A percentile compares a stretch with the other conserved stretches of the same genome.
Conservation (phyloP, 2,797 vertebrate genomes). For the Dryobates pubescens region DNA sequence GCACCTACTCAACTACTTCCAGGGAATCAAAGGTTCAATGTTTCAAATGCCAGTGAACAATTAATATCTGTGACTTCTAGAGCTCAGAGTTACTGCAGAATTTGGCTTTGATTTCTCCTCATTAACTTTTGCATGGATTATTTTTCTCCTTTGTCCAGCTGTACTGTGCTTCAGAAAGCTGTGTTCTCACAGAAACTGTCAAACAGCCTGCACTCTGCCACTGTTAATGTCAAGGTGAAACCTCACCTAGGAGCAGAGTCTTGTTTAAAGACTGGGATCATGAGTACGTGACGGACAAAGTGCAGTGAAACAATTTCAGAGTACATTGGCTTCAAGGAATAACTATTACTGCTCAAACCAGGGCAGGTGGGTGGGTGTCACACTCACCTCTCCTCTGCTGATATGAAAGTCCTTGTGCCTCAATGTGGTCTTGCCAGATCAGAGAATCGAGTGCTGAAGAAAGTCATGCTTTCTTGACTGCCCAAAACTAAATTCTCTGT, state of each 20-base stretch:
- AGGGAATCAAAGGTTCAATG: not conserved
- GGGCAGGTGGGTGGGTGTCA: not conserved
- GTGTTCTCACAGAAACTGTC: not conserved
- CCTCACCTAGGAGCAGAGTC: not conserved
- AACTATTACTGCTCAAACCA: not conserved
- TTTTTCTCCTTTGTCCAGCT: not conserved
- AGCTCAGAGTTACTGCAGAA: not conserved
- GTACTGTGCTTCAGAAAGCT: not conserved
- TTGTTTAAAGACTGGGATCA: not conserved
- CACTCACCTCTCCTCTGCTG: not conserved
- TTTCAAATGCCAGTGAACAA: constrained; percentile 1
- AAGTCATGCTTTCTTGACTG: not conserved
- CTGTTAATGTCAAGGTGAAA: not conserved
- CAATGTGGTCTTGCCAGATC: not conserved
- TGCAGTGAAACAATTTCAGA: not conserved
- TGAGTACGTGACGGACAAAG: not conserved
- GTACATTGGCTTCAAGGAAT: not conserved
- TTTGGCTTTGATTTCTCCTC: not conserved
- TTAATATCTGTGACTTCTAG: not conserved
- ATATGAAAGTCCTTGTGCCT: not conserved
- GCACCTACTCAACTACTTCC: not conserved
- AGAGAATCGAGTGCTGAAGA: not conserved
- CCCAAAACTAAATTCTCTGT: not conserved
- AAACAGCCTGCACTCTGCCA: fast-evolving
- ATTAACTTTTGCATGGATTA: not conserved